phyloP scores from a whole-genome alignment of 2,113 vertebrate genomes.

The Orthochromis indermauri region DNA sequence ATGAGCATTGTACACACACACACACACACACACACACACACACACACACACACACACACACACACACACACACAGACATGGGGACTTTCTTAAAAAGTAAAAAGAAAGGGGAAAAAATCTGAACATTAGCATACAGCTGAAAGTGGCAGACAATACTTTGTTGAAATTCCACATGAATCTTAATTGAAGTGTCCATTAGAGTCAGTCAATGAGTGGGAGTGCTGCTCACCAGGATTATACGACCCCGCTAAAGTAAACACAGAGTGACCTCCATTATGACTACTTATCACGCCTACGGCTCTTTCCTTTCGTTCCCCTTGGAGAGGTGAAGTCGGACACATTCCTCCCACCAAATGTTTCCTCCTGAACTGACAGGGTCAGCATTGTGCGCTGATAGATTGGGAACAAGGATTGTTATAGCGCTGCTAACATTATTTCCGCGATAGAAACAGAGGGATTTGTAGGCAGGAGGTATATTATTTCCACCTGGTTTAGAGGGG shows the following conservation, averaged over 20 bases:
- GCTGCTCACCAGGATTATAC: slow-evolving; percentile 55
- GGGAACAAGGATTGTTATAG: not conserved
- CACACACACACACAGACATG: not conserved
- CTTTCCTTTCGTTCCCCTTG: slow-evolving; percentile 46
- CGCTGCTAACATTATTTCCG: slow-evolving; percentile 11
- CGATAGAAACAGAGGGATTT: slow-evolving; percentile 5
- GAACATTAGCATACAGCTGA: slow-evolving; percentile 65
- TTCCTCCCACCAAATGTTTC: slow-evolving; percentile 46
- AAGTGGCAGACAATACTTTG: slow-evolving; percentile 17
- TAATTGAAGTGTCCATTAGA: slow-evolving; percentile 63
- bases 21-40: not conserved
- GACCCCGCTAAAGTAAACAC: slow-evolving; percentile 61
- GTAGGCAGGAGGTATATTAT: slow-evolving; percentile 25
- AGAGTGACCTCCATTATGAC: slow-evolving; percentile 64
- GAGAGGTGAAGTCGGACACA: slow-evolving; percentile 60
- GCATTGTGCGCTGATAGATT: slow-evolving; percentile 33
- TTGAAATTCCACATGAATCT: slow-evolving; percentile 56
- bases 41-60: not conserved
- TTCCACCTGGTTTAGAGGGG: slow-evolving; percentile 38
- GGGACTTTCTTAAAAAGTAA: not conserved
- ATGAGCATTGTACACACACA: slow-evolving; percentile 48
- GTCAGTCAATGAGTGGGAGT: slow-evolving; percentile 42
- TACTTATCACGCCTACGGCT: slow-evolving; percentile 58
- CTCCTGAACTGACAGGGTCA: slow-evolving; percentile 25
- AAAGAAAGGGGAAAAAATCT: not conserved